These are phyloP conservation scores for Drosophila bipectinata DNA, from an alignment of 1,140 invertebrate genomes.

Conservation along the genomic window DNA sequence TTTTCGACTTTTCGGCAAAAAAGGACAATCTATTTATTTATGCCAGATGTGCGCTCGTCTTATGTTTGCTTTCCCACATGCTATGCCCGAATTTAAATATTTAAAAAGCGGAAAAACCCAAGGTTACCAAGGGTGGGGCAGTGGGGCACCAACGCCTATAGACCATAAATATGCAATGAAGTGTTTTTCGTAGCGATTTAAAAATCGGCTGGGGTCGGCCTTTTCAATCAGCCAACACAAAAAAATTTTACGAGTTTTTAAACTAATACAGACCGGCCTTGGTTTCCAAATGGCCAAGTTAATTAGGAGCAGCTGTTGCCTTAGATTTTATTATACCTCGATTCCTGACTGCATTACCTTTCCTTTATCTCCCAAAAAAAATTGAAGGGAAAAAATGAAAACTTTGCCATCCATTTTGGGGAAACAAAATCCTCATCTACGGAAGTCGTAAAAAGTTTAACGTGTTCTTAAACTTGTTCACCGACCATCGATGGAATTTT, in stretches of 20 bases:
- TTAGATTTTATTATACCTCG: slow-evolving; percentile 49
- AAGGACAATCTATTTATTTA: slow-evolving; percentile 67
- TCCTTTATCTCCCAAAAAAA: neutral
- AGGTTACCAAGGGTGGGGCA: neutral
- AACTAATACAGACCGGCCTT: slow-evolving; percentile 48
- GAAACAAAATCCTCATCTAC: slow-evolving; percentile 50
- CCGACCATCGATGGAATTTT: slow-evolving; percentile 40
- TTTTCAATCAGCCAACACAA: slow-evolving; percentile 17
- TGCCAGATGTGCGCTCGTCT: slow-evolving; percentile 63
- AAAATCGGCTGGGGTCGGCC: neutral
- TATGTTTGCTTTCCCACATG: slow-evolving; percentile 30
- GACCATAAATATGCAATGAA: slow-evolving; percentile 75
- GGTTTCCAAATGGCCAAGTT: slow-evolving; percentile 58
- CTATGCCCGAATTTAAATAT: slow-evolving; percentile 67
- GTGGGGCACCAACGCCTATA: slow-evolving; percentile 12
- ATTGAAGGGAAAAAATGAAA: neutral
- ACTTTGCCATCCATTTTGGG: slow-evolving; percentile 25
- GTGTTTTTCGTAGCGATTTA: slow-evolving; percentile 35
- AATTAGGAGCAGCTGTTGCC: slow-evolving; percentile 69
- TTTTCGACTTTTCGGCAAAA: slow-evolving; percentile 17
- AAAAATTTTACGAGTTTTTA: slow-evolving; percentile 67
- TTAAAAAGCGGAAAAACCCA: slow-evolving; percentile 61
- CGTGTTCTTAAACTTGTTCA: slow-evolving; percentile 66
- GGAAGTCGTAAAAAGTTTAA: slow-evolving; percentile 76
- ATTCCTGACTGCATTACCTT: slow-evolving; percentile 43